A percentile compares a stretch with the other conserved stretches of the same genome.
Conservation (phyloP, 2,888 invertebrate genomes). For the Alviniconcha strummeri region DNA sequence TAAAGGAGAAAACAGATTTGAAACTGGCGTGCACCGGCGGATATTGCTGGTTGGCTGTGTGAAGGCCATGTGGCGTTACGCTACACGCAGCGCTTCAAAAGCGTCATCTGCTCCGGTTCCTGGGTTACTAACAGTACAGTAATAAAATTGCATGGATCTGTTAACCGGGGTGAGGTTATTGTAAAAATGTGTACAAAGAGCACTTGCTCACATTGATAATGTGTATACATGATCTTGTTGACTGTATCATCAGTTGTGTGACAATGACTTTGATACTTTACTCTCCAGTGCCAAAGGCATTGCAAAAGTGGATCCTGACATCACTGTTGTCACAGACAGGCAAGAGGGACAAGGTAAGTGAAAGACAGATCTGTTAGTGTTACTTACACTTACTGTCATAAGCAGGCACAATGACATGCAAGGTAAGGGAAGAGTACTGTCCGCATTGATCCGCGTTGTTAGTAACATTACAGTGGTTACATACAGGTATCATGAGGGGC, state of each 20-base stretch:
- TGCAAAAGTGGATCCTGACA: slow-evolving; percentile 36
- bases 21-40: too few relatives aligned
- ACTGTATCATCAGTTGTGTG: neutral
- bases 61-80: too few relatives aligned
- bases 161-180: neutral
- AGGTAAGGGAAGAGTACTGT: too few relatives aligned
- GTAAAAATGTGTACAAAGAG: neutral
- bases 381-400: neutral
- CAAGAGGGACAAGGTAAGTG: slow-evolving; percentile 35
- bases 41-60: too few relatives aligned
- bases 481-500: too few relatives aligned
- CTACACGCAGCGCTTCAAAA: too few relatives aligned
- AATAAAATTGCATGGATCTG: neutral
- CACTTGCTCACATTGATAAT: neutral
- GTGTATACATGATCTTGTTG: neutral
- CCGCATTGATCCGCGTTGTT: neutral
- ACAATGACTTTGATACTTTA: neutral
- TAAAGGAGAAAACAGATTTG: too few relatives aligned
- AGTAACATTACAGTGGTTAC: neutral
- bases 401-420: too few relatives aligned
- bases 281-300: slow-evolving; percentile 34
- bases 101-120: too few relatives aligned
- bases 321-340: slow-evolving; percentile 32
- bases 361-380: neutral
- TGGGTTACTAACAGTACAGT: neutral